Base-by-base conservation (phyloP, 2,113 vertebrate species). In the Hippolais icterina region DNA sequence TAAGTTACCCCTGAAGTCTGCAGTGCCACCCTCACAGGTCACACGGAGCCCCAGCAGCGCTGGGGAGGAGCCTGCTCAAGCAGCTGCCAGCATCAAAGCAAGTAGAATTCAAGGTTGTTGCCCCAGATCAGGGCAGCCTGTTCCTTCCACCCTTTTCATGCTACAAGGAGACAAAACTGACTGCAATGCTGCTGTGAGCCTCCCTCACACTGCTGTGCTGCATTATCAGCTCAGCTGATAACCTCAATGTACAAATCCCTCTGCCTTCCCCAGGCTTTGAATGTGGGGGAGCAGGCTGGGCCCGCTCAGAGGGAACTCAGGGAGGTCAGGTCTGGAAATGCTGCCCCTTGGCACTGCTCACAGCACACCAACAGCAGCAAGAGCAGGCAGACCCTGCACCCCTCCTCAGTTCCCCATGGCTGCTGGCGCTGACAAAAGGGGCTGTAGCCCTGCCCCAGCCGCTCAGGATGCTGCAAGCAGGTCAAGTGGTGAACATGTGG, bases 391-490 rank as follows among this genome's bases (percentile, higher is more conserved):
- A 71, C 16, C 44, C 29, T 44, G 63, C 37, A 12, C 20, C 19
- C 5, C 12, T 64, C 29, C 87, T 86, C 69, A 59, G 75, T 27
- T 35, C 47, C 61, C 64, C 47, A 5, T 7, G 22, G 89, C 63
- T 76, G 66, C 50, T 1, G 13, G 61, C 24, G 57, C 75, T 90
- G 71, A 82, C 59, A 28, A 7, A n/a, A 66, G 28, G 56, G 35
- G 54, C 39, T 76, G n/a, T 28, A 76, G 70, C 16, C 33, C 77
- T 87, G 83, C 31, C 64, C 69, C 1, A 5, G 71, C 21, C 70
- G 35, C 77, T 93, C 89, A 77, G 93, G 87, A 83, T 87, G 94
- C 87, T 92, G 68, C 35, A 84, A 91, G 50, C 60, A 91, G 89
- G 89, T 91, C 91, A 95, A 74, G 25, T 20, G 50, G 20, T 53